phyloP scores from a whole-genome alignment of 1,140 invertebrate genomes.

The Epicauta chinensis region DNA sequence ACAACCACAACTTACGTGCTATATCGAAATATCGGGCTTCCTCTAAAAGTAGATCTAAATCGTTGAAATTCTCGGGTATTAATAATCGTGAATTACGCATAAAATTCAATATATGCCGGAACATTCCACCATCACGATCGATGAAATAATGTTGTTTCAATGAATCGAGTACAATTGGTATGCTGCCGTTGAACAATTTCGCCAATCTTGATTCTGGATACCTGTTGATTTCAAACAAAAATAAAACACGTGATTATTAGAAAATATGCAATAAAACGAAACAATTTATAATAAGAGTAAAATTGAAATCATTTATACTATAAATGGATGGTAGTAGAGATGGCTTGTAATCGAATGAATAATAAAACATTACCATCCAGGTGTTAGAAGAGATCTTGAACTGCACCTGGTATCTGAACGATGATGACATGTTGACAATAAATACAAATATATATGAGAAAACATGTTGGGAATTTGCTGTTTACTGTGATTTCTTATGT shows the following conservation, averaged over 20 bases:
- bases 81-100: slow-evolving; percentile 83
- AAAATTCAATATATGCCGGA: slow-evolving; percentile 93
- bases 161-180: slow-evolving; percentile 93
- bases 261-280: too few species aligned
- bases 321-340: too few species aligned
- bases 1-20: slow-evolving; percentile 58
- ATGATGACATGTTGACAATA: slow-evolving; percentile 14
- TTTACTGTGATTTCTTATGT: slow-evolving; percentile 4
- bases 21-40: slow-evolving; percentile 92
- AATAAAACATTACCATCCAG: slow-evolving; percentile 8
- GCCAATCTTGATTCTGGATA: slow-evolving; percentile 88
- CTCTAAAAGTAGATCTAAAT: slow-evolving; percentile 84
- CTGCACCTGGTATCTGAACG: slow-evolving; percentile 11
- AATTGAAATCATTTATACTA: too few species aligned
- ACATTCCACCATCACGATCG: slow-evolving; percentile 92
- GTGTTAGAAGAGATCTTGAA: slow-evolving; percentile 11
- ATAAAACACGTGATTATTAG: not conserved
- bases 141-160: slow-evolving; percentile 98
- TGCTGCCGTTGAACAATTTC: slow-evolving; percentile 92
- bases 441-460: slow-evolving; percentile 2
- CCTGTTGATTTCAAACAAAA: slow-evolving; percentile 50
- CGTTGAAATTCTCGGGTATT: slow-evolving; percentile 80
- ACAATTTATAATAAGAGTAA: too few species aligned
- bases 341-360: too few species aligned
- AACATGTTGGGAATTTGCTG: slow-evolving; percentile 6